phyloP scores from a whole-genome alignment of 1,140 invertebrate species.

The Magallana angulata region DNA sequence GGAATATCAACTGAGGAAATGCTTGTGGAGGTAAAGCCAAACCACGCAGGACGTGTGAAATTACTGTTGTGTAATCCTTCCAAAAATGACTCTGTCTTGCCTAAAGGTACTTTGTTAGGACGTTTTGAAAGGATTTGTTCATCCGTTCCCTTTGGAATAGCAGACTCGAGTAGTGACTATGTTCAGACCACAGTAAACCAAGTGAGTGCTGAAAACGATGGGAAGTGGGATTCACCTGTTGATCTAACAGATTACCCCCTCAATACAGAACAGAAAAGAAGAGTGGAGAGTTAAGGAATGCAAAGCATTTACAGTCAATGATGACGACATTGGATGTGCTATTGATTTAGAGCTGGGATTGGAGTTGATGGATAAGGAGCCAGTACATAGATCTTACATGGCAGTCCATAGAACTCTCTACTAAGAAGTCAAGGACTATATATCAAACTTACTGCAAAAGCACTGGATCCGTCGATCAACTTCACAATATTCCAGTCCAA shows the following conservation, averaged over 20 bases:
- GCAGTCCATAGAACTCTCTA: background rate
- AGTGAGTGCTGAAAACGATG: too few relatives aligned
- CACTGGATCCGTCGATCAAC: background rate
- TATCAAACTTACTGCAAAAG: constrained; percentile 28
- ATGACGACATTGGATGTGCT: too few relatives aligned
- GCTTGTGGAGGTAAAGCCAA: background rate
- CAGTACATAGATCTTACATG: constrained; percentile 49
- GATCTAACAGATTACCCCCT: background rate
- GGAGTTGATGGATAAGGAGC: constrained; percentile 25
- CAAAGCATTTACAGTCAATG: background rate
- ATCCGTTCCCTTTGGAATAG: background rate
- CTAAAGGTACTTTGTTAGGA: background rate
- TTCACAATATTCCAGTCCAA: constrained; percentile 48
- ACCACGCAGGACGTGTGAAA: background rate
- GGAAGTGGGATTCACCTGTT: constrained; percentile 33
- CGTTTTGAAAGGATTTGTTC: constrained; percentile 19
- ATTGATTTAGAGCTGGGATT: background rate
- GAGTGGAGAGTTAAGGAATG: background rate
- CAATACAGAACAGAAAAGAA: background rate
- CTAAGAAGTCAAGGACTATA: background rate
- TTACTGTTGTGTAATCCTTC: background rate
- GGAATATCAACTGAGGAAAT: constrained; percentile 1
- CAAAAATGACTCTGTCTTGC: constrained; percentile 23
- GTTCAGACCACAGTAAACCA: too few relatives aligned
- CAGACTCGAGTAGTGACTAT: background rate